Evolutionary conservation across 2,797 vertebrate species (phyloP).

Genomic region (Macropus fuliginosus): DNA sequence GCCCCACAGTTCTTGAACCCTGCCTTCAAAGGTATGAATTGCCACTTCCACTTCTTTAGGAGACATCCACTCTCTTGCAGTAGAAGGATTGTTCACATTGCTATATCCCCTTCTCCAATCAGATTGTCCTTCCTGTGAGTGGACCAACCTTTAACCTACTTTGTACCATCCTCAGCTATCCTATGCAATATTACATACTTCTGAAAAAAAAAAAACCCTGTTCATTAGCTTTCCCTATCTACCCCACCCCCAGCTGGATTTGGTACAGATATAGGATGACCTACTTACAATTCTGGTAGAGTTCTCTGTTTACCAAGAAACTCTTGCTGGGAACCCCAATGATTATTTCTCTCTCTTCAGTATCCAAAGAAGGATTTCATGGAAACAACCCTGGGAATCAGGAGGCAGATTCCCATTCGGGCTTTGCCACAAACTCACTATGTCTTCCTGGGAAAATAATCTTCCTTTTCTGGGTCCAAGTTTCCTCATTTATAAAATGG

Average conservation of each 20-base stretch:
- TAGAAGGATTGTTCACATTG: neutral
- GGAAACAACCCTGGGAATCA: neutral
- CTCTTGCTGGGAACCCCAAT: neutral
- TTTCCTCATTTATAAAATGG: neutral
- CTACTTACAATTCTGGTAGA: neutral
- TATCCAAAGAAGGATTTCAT: neutral
- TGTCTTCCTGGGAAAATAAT: neutral
- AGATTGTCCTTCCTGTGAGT: neutral
- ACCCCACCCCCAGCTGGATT: neutral
- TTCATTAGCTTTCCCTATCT: neutral
- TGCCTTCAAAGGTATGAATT: neutral
- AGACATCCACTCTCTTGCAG: neutral
- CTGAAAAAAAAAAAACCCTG: neutral
- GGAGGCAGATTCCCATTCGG: neutral
- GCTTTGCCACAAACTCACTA: neutral
- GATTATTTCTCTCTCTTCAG: neutral
- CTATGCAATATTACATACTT: neutral
- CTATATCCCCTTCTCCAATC: neutral
- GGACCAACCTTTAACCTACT: neutral
- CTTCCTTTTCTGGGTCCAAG: neutral
- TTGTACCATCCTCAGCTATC: neutral
- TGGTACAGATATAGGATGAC: neutral
- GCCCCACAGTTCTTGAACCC: neutral
- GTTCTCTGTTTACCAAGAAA: neutral
- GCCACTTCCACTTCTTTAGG: neutral